A percentile compares a stretch with the other conserved stretches of the same genome.
Evolutionary conservation across 1,140 invertebrate genomes (phyloP).

Genomic region (Zelostemma sp.): DNA sequence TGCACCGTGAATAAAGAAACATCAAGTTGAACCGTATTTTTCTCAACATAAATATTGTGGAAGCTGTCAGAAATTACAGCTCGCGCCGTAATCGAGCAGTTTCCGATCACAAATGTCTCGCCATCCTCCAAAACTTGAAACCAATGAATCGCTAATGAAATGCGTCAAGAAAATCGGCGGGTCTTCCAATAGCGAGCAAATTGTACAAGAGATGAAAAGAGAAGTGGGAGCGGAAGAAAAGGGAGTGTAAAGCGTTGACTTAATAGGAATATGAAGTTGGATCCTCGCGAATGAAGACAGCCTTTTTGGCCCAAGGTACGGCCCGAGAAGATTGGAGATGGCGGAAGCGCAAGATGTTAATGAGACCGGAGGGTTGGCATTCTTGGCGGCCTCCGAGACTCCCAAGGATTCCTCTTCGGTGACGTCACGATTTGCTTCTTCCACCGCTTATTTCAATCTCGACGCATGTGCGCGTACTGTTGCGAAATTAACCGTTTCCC

Average conservation of each 20-base stretch:
- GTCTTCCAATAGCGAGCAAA: slow-evolving; percentile 10
- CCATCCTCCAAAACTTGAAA: too few species aligned
- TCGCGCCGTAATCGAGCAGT: too few species aligned
- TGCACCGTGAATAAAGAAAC: too few species aligned
- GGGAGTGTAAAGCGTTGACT: slow-evolving; percentile 16
- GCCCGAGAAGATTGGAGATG: slow-evolving; percentile 55
- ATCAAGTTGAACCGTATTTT: too few species aligned
- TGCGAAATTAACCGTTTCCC: slow-evolving; percentile 44
- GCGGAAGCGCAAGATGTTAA: slow-evolving; percentile 70
- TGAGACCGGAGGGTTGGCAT: slow-evolving; percentile 70
- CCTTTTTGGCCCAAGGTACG: slow-evolving; percentile 49
- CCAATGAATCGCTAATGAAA: too few species aligned
- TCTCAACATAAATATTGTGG: too few species aligned
- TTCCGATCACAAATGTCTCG: too few species aligned
- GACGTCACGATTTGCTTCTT: slow-evolving; percentile 63
- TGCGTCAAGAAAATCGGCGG: background rate
- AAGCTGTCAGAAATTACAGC: too few species aligned
- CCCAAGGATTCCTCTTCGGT: slow-evolving; percentile 68
- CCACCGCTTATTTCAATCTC: slow-evolving; percentile 60
- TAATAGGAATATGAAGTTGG: slow-evolving; percentile 48
- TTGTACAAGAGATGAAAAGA: slow-evolving; percentile 20
- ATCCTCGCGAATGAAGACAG: slow-evolving; percentile 59
- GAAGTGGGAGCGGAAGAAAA: slow-evolving; percentile 13
- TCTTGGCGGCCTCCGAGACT: slow-evolving; percentile 68
- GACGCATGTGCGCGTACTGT: slow-evolving; percentile 45